phyloP scores from a whole-genome alignment of 1,140 invertebrate species.

The Helicoverpa zea region DNA sequence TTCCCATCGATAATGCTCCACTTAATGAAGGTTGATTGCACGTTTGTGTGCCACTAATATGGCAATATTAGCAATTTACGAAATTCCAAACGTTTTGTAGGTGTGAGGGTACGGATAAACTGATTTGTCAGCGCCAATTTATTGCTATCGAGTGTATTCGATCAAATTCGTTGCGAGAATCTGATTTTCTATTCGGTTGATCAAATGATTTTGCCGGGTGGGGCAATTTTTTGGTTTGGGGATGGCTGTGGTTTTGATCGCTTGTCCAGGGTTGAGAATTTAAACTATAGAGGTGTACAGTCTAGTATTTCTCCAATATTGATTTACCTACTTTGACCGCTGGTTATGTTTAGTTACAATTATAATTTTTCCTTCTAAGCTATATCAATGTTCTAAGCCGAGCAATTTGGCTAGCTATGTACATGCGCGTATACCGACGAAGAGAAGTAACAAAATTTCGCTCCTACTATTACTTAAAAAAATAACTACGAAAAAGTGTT shows the following conservation, averaged over 20 bases:
- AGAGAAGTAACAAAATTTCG: no score
- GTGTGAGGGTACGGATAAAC: constrained; percentile 33
- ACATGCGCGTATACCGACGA: no score
- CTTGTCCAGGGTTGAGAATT: no score
- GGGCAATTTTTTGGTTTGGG: constrained; percentile 12
- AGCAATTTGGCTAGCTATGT: no score
- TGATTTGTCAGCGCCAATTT: constrained; percentile 31
- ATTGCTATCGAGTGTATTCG: constrained; percentile 29
- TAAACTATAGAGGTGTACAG: no score
- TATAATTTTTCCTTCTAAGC: no score
- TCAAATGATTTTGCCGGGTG: constrained; percentile 17
- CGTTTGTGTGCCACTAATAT: constrained; percentile 39
- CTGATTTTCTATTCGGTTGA: constrained; percentile 17
- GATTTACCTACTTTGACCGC: no score
- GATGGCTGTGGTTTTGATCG: no score
- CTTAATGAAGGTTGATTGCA: constrained; percentile 44
- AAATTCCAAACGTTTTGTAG: constrained; percentile 33
- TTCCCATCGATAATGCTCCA: constrained; percentile 30
- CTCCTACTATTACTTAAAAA: no score
- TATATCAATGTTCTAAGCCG: no score
- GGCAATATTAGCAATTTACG: constrained; percentile 39
- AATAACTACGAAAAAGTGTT: background rate
- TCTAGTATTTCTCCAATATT: no score
- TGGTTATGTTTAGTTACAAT: no score
- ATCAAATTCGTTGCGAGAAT: constrained; percentile 34